phyloP scores from a whole-genome alignment of 2,113 vertebrate genomes.

The Mustelus asterias region DNA sequence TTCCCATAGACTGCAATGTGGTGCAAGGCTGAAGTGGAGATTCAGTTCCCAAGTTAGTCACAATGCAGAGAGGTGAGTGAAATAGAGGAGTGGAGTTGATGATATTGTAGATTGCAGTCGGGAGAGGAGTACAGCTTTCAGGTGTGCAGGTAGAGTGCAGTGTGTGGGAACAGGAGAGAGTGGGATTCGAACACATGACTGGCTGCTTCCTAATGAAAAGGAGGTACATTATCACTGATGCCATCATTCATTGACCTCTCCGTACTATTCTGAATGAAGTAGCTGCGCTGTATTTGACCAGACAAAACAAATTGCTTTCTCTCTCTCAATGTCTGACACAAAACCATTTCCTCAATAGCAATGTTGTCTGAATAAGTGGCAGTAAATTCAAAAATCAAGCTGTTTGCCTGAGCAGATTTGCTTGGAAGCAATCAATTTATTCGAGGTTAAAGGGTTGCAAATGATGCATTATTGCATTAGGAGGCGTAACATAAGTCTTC shows the following conservation, averaged over 20 bases:
- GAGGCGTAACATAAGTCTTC: not conserved
- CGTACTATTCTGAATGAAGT: not conserved
- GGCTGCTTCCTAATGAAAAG: not conserved
- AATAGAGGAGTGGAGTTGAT: not conserved
- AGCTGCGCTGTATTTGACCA: not conserved
- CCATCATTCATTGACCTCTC: not conserved
- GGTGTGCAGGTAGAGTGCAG: not conserved
- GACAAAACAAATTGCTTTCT: not conserved
- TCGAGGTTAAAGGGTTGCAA: conserved; percentile 14
- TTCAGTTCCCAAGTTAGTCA: not conserved
- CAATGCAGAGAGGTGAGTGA: not conserved
- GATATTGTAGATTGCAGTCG: not conserved
- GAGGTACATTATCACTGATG: not conserved
- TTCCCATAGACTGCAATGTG: not conserved
- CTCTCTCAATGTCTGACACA: not conserved
- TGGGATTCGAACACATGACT: not conserved
- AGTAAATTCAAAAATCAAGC: not conserved
- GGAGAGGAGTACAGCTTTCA: not conserved
- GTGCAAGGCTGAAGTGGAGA: not conserved
- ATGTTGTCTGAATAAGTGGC: not conserved
- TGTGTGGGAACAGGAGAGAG: not conserved
- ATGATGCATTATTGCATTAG: conserved; percentile 17
- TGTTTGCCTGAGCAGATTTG: conserved; percentile 1
- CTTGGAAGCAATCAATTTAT: conserved; percentile 27
- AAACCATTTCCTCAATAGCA: not conserved